These are phyloP conservation scores for Pseudanteris insignis DNA, from an alignment of 2,888 invertebrate species.

Conservation along the genomic window DNA sequence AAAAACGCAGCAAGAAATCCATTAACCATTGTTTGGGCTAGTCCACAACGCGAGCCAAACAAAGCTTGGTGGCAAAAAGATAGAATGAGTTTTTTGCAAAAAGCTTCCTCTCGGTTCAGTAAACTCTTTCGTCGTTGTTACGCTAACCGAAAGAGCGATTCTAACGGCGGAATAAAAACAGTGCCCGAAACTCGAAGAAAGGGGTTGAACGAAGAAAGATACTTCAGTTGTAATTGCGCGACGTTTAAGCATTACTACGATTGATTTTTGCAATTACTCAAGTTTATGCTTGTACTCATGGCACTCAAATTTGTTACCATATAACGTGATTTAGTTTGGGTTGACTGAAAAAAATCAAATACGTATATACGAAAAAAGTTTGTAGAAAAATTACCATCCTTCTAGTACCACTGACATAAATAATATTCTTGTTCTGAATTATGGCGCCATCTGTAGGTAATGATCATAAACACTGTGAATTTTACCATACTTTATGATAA, in stretches of 20 bases:
- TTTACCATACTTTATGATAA: no score
- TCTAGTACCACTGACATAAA: no score
- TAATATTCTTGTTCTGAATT: no score
- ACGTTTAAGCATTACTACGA: conserved; percentile 4
- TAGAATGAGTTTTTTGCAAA: conserved; percentile 44
- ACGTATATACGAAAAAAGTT: no score
- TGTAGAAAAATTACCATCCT: no score
- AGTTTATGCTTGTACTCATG: no score
- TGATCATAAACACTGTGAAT: no score
- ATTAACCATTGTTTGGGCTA: conserved; percentile 45
- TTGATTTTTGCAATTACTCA: no score
- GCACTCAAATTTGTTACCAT: no score
- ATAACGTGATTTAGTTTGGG: no score
- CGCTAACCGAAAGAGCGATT: conserved; percentile 39
- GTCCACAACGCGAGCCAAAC: conserved; percentile 43
- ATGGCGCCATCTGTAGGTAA: no score
- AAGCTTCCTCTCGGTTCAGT: conserved; percentile 34
- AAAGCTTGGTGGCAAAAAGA: conserved; percentile 40
- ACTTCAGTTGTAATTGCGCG: conserved; percentile 21
- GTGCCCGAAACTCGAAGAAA: background rate
- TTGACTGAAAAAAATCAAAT: no score
- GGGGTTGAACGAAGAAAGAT: conserved; percentile 1
- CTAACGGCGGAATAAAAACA: conserved; percentile 24
- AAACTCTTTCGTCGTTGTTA: conserved; percentile 34
- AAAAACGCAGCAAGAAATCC: conserved; percentile 44